Percentiles rank a stretch among this genome's conserved stretches.
Evolutionary conservation across 2,797 vertebrate genomes (phyloP).

Genomic region (Falco columbarius): DNA sequence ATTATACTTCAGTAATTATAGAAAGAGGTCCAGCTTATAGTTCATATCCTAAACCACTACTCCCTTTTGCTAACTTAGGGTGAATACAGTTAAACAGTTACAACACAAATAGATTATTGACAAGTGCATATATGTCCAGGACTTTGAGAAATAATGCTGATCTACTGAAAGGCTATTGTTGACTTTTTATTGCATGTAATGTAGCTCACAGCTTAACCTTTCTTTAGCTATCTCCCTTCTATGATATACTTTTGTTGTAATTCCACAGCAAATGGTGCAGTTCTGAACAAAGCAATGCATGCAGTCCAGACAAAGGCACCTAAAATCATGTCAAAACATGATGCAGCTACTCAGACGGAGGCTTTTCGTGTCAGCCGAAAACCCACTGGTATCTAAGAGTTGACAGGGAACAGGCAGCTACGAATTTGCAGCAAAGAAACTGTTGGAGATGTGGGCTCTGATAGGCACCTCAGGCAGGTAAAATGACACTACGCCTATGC

Average conservation of each 20-base stretch:
- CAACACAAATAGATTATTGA: neutral
- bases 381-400: neutral
- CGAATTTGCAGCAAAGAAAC: neutral
- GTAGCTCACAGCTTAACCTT: neutral
- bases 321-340: neutral
- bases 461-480: neutral
- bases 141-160: neutral
- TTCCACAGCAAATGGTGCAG: neutral
- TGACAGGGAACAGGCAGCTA: neutral
- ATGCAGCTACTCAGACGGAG: neutral
- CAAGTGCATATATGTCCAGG: neutral
- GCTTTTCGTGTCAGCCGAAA: neutral
- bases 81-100: neutral
- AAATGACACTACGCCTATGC: neutral
- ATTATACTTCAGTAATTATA: neutral
- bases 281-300: neutral
- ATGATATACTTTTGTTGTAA: neutral
- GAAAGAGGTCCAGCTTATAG: neutral
- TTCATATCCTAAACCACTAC: neutral
- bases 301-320: neutral
- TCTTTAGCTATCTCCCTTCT: neutral
- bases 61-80: neutral
- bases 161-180: neutral
- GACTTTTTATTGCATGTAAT: neutral
- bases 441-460: neutral